phyloP scores from a whole-genome alignment of 2,113 vertebrate genomes.

The Labeo rohita region DNA sequence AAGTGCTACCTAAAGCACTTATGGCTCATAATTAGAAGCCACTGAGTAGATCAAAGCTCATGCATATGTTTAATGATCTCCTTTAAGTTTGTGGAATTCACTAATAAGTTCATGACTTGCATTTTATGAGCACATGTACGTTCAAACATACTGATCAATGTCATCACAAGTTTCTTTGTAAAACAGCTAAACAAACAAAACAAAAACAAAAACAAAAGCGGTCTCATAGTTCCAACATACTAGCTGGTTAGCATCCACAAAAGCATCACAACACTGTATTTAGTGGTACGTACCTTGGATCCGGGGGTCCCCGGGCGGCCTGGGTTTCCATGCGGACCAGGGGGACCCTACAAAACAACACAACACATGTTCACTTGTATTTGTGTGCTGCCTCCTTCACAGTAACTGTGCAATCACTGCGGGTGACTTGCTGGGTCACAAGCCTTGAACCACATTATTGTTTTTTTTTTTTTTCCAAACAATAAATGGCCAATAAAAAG shows the following conservation, averaged over 20 bases:
- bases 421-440: conserved; percentile 18
- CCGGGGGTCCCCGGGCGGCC: conserved; percentile 85
- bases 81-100: background rate
- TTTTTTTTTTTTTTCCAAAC: conserved; percentile 17
- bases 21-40: background rate
- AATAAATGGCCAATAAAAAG: conserved; percentile 25
- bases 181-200: background rate
- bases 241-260: background rate
- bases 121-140: background rate
- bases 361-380: conserved; percentile 49
- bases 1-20: background rate
- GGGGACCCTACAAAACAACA: conserved; percentile 83
- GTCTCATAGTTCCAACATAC: background rate
- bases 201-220: background rate
- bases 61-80: conserved; percentile 2
- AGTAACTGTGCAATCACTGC: conserved; percentile 42
- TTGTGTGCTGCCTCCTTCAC: conserved; percentile 6
- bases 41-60: conserved; percentile 18
- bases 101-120: conserved; percentile 1
- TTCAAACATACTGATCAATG: background rate
- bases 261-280: background rate
- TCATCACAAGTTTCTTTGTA: background rate
- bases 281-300: conserved; percentile 79
- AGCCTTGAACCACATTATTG: conserved; percentile 45
- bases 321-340: conserved; percentile 91